Base-by-base conservation (phyloP, 1,140 invertebrate species). In the Antheraea mylitta region DNA sequence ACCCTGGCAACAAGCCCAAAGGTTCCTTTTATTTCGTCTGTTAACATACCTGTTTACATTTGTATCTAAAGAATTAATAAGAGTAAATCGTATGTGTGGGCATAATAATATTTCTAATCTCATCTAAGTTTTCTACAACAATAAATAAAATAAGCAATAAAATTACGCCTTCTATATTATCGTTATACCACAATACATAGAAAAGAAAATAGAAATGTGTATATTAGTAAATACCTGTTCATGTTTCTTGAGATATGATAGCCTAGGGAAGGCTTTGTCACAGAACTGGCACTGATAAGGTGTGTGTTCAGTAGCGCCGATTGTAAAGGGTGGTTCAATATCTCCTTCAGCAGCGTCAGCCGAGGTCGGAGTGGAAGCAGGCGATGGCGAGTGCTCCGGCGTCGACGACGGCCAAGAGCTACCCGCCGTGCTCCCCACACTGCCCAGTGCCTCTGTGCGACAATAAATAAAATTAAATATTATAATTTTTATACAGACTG, bases 221-320 rank as follows among this genome's bases (percentile, higher is more conserved):
- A 30, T 13, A 11, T 8, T 61, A 30, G 16, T 13, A 53, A 53
- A 53, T 71, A 98, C 98, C 96, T 98, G 97, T 92, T 98, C 97
- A 94, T 98, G 98, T 90, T 97, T 97, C 92, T 97, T 98, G 73
- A 98, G 94, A 86, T 97, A 97, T 66, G 95, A 96, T 38, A 97
- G 94, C 58, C 97, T 94, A 0, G 97, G 96, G 92, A 98, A 99
- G 61, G 97, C 96, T 88, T 97, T 97, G 72, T 98, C 96, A 93
- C 98, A 99, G 92, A 97, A 98, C 86, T 96, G 96, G 92, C 97
- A 98, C 74, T 96, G 95, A 93, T 98, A 97, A 48, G 97, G 97
- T 37, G 96, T 96, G 73, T 94, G 93, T 71, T 96, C 95, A 5
- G 95, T 96, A 64, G 94, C 94, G 45, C 95, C 96, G 63, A 95